These are phyloP conservation scores for Parasteatoda lunata DNA, from an alignment of 2,888 invertebrate species.

Conservation along the genomic window DNA sequence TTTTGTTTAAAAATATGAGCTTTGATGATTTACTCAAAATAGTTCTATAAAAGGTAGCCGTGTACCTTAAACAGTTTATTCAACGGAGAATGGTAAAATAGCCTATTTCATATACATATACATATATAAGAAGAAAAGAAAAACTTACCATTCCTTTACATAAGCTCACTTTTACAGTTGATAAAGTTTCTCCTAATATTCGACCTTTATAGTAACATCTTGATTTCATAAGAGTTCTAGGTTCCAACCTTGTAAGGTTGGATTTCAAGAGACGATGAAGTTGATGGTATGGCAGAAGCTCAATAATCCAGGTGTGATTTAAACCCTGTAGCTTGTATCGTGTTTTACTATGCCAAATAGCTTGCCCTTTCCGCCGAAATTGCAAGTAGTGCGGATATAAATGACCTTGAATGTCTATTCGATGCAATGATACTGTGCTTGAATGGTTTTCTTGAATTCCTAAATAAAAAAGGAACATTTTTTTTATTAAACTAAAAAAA, in stretches of 20 bases:
- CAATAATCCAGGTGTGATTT: conserved; percentile 45
- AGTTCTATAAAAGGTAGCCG: too few relatives aligned
- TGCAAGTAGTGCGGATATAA: conserved; percentile 43
- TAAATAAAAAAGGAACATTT: conserved; percentile 8
- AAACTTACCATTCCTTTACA: conserved; percentile 58
- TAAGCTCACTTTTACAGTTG: conserved; percentile 45
- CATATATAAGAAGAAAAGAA: too few relatives aligned
- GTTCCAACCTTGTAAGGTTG: conserved; percentile 27
- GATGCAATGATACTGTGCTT: conserved; percentile 32
- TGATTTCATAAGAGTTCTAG: conserved; percentile 17
- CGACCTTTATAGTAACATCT: conserved; percentile 57
- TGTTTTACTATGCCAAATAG: conserved; percentile 45
- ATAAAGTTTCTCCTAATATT: conserved; percentile 24
- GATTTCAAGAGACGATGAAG: not conserved
- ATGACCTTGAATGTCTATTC: conserved; percentile 40
- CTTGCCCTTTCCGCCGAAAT: conserved; percentile 38
- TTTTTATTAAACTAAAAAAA: not conserved
- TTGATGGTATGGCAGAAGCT: conserved; percentile 41
- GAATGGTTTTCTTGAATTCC: conserved; percentile 17
- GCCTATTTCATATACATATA: too few relatives aligned
- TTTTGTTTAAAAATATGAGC: too few relatives aligned
- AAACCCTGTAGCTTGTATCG: conserved; percentile 37
- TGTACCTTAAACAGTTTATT: too few relatives aligned
- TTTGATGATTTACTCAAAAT: too few relatives aligned
- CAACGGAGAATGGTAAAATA: too few relatives aligned